Evolutionary conservation across 2,888 invertebrate genomes (phyloP).

Genomic region (Galeruca laticollis): DNA sequence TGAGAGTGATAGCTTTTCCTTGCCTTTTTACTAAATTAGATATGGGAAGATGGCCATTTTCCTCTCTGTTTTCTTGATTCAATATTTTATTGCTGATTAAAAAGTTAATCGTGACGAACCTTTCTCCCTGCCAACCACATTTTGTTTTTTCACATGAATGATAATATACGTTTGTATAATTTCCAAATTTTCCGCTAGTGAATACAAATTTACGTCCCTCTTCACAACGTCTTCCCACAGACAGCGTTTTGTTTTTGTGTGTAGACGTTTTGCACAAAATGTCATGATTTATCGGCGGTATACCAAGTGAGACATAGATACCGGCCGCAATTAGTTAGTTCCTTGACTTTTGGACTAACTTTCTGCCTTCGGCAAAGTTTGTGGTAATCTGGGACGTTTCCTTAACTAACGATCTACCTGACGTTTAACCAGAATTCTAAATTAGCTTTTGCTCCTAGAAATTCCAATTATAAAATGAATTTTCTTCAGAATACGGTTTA

Average conservation of each 20-base stretch:
- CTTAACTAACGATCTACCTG: conserved; percentile 42
- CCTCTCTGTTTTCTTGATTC: no score
- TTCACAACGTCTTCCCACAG: not conserved
- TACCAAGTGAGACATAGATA: conserved; percentile 42
- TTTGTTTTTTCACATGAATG: no score
- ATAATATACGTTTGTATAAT: not conserved
- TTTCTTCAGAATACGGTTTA: not conserved
- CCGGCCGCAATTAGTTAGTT: conserved; percentile 43
- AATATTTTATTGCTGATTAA: no score
- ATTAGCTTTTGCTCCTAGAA: conserved; percentile 29
- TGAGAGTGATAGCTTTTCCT: no score
- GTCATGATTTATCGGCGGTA: conserved; percentile 41
- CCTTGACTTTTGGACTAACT: conserved; percentile 44
- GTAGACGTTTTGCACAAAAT: conserved; percentile 33
- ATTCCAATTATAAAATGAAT: conserved; percentile 11
- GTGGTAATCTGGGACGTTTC: conserved; percentile 42
- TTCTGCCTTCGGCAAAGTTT: conserved; percentile 40
- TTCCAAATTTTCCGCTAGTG: not conserved
- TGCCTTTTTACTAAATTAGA: no score
- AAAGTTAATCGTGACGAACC: no score
- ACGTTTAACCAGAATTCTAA: conserved; percentile 38
- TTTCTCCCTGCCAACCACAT: no score
- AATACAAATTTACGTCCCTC: not conserved
- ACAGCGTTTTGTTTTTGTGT: conserved; percentile 21
- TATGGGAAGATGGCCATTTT: no score